A percentile compares a stretch with the other conserved stretches of the same genome.
Conservation (phyloP, 2,888 invertebrate species). For the Melolontha melolontha region DNA sequence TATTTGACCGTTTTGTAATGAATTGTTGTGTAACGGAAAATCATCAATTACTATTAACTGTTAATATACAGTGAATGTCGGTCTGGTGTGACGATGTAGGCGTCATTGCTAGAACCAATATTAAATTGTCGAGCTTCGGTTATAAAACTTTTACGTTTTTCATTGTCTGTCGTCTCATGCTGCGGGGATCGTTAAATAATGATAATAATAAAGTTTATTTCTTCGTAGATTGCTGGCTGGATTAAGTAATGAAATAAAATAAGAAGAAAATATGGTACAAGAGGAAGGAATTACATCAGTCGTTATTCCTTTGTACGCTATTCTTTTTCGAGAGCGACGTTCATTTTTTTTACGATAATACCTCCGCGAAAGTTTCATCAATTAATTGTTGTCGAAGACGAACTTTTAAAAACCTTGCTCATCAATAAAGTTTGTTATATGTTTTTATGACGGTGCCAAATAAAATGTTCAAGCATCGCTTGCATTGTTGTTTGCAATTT, state of each 20-base stretch:
- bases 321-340: conserved; percentile 4
- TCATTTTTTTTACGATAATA: conserved; percentile 8
- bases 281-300: conserved; percentile 20
- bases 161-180: conserved; percentile 18
- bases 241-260: conserved; percentile 32
- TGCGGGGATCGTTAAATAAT: conserved; percentile 16
- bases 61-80: background rate
- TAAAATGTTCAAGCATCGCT: background rate
- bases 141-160: conserved; percentile 20
- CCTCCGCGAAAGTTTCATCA: conserved; percentile 22
- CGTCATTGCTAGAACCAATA: conserved; percentile 1
- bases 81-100: conserved; percentile 3
- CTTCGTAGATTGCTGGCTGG: conserved; percentile 16
- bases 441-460: conserved; percentile 5
- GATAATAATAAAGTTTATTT: conserved; percentile 24
- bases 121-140: conserved; percentile 12
- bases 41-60: too few relatives aligned
- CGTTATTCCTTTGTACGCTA: conserved; percentile 7
- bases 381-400: conserved; percentile 18
- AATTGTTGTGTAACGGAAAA: too few relatives aligned
- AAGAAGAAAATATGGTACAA: conserved; percentile 4
- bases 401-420: conserved; percentile 14
- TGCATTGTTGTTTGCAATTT: background rate
- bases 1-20: too few relatives aligned
- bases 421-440: conserved; percentile 17